phyloP scores from a whole-genome alignment of 2,113 vertebrate genomes.

The Ariopsis seemanni region DNA sequence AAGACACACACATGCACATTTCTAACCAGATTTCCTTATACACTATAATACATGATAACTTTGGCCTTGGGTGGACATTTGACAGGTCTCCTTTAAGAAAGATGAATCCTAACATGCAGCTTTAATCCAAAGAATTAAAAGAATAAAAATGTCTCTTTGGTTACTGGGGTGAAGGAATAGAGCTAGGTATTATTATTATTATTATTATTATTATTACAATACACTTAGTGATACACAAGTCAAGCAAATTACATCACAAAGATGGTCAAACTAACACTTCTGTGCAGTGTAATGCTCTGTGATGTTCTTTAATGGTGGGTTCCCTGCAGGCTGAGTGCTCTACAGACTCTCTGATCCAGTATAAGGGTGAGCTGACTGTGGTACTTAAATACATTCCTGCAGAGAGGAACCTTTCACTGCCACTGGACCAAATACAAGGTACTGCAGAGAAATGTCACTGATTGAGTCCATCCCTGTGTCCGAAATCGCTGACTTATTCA shows the following conservation, averaged over 20 bases:
- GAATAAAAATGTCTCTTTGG: neutral
- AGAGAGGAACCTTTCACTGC: constrained; percentile 81
- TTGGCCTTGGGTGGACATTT: neutral
- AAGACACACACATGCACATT: constrained; percentile 9
- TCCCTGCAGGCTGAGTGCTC: constrained; percentile 73
- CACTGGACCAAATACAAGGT: constrained; percentile 87
- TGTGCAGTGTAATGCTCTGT: neutral
- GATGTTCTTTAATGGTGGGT: constrained; percentile 1
- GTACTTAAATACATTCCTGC: constrained; percentile 89
- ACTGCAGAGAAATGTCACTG: constrained; percentile 27
- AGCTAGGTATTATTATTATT: neutral
- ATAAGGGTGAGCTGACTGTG: constrained; percentile 93
- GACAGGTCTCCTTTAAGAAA: neutral
- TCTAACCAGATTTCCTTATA: neutral
- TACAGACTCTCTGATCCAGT: constrained; percentile 82
- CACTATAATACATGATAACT: neutral
- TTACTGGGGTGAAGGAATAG: neutral
- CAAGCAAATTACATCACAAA: neutral
- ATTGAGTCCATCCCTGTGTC: neutral
- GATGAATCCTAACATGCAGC: neutral
- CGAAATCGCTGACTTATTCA: too few species aligned
- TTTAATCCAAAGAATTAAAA: neutral
- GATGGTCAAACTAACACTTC: neutral
- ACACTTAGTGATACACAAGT: constrained; percentile 41
- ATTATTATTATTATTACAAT: neutral